Evolutionary conservation across 1,140 invertebrate genomes (phyloP).

Genomic region (Neodiprion virginianus): DNA sequence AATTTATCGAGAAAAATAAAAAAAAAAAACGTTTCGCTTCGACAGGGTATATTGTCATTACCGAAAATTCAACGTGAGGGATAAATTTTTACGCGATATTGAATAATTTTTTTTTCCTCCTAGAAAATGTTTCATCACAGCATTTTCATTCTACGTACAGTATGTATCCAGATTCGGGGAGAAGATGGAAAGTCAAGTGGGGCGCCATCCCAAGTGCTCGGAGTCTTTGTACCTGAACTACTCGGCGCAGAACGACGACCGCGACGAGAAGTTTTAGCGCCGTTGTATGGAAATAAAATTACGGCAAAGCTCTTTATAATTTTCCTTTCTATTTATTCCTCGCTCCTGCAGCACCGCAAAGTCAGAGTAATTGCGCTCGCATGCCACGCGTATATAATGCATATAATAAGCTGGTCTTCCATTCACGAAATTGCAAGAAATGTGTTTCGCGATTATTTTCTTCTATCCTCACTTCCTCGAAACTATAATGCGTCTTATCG

Average conservation of each 20-base stretch:
- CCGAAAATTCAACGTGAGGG: neutral
- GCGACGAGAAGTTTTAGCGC: neutral
- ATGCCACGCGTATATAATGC: constrained; percentile 9
- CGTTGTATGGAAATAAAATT: neutral
- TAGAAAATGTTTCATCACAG: too few relatives aligned
- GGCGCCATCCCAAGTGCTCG: neutral
- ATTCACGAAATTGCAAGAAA: too few relatives aligned
- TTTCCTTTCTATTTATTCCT: neutral
- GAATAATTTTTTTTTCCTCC: too few relatives aligned
- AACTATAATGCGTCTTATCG: too few relatives aligned
- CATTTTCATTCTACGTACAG: too few relatives aligned
- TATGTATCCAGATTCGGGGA: too few relatives aligned
- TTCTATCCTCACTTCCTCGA: too few relatives aligned
- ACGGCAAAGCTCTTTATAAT: neutral
- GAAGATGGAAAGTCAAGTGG: neutral
- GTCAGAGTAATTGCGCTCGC: constrained; percentile 9
- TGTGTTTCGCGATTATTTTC: too few relatives aligned
- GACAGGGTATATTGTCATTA: too few relatives aligned
- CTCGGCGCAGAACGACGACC: neutral
- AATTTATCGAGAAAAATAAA: too few relatives aligned
- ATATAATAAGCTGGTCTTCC: neutral
- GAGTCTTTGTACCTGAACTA: neutral
- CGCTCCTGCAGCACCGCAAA: neutral
- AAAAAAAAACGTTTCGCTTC: too few relatives aligned
- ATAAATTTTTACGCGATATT: too few relatives aligned